Conservation (phyloP, 1,140 invertebrate species). For the Venturia canescens region DNA sequence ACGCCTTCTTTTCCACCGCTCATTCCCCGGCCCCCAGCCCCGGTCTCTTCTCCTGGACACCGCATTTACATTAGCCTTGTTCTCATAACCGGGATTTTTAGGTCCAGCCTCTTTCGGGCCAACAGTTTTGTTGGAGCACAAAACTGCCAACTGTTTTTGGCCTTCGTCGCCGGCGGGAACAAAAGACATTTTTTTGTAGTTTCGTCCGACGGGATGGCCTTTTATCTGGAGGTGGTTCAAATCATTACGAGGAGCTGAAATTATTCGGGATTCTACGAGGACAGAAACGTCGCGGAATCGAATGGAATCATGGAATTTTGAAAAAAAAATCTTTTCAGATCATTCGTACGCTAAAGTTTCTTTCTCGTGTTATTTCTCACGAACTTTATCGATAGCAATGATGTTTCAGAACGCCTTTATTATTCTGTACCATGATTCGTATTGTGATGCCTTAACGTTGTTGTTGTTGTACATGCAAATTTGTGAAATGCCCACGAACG, state of each 20-base stretch:
- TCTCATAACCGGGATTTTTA: slow-evolving; percentile 39
- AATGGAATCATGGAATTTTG: no score
- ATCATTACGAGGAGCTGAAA: no score
- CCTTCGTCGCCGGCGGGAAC: neutral
- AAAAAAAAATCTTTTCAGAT: no score
- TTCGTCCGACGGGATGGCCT: neutral
- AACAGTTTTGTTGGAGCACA: slow-evolving; percentile 26
- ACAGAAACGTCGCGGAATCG: no score
- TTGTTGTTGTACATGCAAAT: no score
- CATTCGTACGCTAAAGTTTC: no score
- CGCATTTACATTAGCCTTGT: slow-evolving; percentile 44
- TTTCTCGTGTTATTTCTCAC: no score
- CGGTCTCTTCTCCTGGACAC: slow-evolving; percentile 9
- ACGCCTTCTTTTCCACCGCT: slow-evolving; percentile 23
- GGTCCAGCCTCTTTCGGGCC: neutral
- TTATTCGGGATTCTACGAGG: no score
- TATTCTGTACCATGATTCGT: no score
- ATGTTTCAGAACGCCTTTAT: no score
- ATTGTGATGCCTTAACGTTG: no score
- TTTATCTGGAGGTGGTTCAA: neutral
- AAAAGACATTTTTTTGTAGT: slow-evolving; percentile 19
- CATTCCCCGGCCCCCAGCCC: neutral
- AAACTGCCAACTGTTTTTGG: slow-evolving; percentile 15
- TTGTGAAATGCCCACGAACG: neutral
- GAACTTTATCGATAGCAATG: no score